Conservation (phyloP, 2,113 vertebrate species). For the Amphiprion ocellaris region DNA sequence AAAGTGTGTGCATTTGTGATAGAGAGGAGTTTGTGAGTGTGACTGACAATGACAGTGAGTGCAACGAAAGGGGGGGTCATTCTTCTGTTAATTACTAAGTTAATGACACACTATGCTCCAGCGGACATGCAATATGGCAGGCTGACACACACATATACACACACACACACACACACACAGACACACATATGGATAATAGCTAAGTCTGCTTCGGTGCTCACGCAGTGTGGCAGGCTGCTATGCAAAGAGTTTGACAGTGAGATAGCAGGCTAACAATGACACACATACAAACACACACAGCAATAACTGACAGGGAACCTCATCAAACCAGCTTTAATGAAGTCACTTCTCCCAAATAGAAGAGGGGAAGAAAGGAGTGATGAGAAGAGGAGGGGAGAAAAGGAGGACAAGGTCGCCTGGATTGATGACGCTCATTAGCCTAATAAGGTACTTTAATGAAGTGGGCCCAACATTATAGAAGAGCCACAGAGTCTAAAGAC, state of each 20-base stretch:
- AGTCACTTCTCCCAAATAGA: slow-evolving; percentile 79
- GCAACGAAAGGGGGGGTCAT: slow-evolving; percentile 53
- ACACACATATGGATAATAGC: slow-evolving; percentile 60
- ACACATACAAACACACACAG: slow-evolving; percentile 47
- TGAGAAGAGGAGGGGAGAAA: slow-evolving; percentile 68
- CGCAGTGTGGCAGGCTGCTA: slow-evolving; percentile 63
- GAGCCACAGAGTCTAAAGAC: slow-evolving; percentile 49
- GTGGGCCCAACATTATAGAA: slow-evolving; percentile 66
- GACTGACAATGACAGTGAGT: slow-evolving; percentile 68
- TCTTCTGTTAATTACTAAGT: slow-evolving; percentile 81
- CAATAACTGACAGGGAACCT: slow-evolving; percentile 74
- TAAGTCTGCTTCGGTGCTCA: slow-evolving; percentile 64
- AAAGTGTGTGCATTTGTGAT: slow-evolving; percentile 19
- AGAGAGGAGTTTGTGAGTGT: slow-evolving; percentile 30
- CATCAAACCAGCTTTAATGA: slow-evolving; percentile 81
- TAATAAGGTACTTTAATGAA: slow-evolving; percentile 84
- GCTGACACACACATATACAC: slow-evolving; percentile 46
- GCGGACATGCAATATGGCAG: slow-evolving; percentile 71
- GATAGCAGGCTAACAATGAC: slow-evolving; percentile 73
- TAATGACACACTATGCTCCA: slow-evolving; percentile 80
- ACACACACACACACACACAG: slow-evolving; percentile 46
- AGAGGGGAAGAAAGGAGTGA: slow-evolving; percentile 61
- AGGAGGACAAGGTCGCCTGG: slow-evolving; percentile 80
- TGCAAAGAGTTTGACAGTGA: slow-evolving; percentile 76
- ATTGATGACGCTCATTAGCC: slow-evolving; percentile 84